Evolutionary conservation across 2,113 vertebrate species (phyloP), one percentile per base, ranked within the genome.

Genomic region (Nycticorax nycticorax): DNA sequence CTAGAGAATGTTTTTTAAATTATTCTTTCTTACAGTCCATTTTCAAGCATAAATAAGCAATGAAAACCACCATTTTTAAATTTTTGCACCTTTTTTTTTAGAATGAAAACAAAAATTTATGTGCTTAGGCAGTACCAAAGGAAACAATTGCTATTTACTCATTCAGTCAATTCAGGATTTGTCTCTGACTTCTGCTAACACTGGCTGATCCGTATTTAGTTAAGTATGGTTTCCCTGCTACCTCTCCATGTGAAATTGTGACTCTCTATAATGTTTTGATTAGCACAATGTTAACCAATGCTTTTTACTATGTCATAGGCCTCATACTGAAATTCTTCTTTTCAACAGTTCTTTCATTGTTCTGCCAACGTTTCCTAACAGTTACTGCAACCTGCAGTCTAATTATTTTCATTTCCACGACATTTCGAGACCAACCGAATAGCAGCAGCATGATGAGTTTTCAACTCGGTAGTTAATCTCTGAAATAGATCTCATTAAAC

Each of bases 331-430:
- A 95, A 68, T 82, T 60, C n/a, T 79, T 43, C 72, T 80, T 93
- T 87, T 76, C 87, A 85, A 76, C 16, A 17, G 67, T 79, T 76
- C 20, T 92, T 77, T 86, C 32, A 47, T 39, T 57, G 28, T 84
- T 81, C 77, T 92, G 52, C 79, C 57, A 74, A 24, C 84, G 17
- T 96, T 93, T 97, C 74, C 62, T 89, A 92, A 82, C n/a, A 89
- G 68, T 3, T 75, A 33, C 62, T 89, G 66, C 81, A 93, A 89
- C 74, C 11, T 72, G 48, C 28, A 63, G 74, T 32, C 35, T 68
- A 85, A 63, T 77, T 63, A 47, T 89, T 92, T 96, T 80, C 6
- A 50, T 69, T 84, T 80, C 48, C 82, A 90, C 0, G 2, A 53
- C 21, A 80, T 59, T 94, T 79, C n/a, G 60, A 72, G 43, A 52